Base-by-base conservation (phyloP, 2,113 vertebrate genomes). In the Anguilla japonica region DNA sequence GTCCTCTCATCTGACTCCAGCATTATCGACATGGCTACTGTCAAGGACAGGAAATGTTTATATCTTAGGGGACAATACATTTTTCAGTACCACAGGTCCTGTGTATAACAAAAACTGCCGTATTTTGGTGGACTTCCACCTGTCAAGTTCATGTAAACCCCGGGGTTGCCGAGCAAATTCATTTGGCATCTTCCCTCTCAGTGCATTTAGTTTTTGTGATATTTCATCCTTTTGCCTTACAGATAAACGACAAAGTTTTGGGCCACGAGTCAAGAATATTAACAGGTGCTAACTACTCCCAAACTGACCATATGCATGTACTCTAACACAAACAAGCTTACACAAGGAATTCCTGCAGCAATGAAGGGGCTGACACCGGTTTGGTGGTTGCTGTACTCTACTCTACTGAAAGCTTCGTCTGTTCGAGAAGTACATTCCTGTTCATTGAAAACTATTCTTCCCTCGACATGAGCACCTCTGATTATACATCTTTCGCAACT, bases 291-390 rank as follows among this genome's bases (percentile, higher is more conserved):
- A 26, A 80, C 83, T 71, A 86, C 90, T 78, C 85, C 90, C 29
- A 90, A 86, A 75, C 82, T 81, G 26, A 88, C 87, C 63, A 88
- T 85, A 56, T 90, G 82, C 85, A 88, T 86, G 80, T 88, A 84
- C 53, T 83, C 84, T 3, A 87, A 79, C 22, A 87, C 83, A 83
- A 82, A 84, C n/a, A 26, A 86, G 22, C 79, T 84, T 14, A 85
- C 80, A 83, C 87, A 89, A 40, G 60, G 79, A 86, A 86, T 85
- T 82, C 87, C 78, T 71, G 79, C 89, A 86, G 34, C 56, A 60
- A 87, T 87, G 83, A 88, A 50, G 20, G 89, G 82, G 67, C 81
- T 89, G 53, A 57, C 29, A 84, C 41, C 83, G 83, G 41, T 88
- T 86, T 88, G 88, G 79, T 78, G 86, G 78, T 85, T 87, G 9